phyloP scores from a whole-genome alignment of 2,797 vertebrate species.

The Parotocinclus haroldoi region DNA sequence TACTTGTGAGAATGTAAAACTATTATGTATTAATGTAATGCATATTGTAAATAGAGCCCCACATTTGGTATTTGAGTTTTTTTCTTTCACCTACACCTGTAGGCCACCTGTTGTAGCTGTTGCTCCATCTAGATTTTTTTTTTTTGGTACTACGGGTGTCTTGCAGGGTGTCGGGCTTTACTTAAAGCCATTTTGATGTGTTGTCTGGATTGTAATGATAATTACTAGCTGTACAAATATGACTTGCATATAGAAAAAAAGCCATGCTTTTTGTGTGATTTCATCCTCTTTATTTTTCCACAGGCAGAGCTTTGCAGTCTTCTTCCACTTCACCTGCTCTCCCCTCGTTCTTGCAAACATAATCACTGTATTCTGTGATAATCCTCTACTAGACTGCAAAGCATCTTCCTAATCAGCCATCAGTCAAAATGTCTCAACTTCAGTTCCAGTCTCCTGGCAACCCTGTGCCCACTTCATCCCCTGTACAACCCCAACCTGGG shows the following conservation, averaged over 20 bases:
- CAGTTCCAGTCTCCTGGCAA: constrained; percentile 85
- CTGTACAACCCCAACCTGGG: constrained; percentile 76
- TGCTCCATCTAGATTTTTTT: too few relatives aligned
- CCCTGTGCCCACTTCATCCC: constrained; percentile 75
- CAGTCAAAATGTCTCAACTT: constrained; percentile 88
- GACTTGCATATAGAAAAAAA: too few relatives aligned
- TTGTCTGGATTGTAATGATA: not conserved
- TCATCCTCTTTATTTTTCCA: constrained; percentile 40
- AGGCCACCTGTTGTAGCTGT: too few relatives aligned
- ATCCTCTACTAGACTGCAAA: constrained; percentile 58
- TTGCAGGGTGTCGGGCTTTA: too few relatives aligned
- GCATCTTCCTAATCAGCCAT: constrained; percentile 43
- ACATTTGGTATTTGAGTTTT: too few relatives aligned
- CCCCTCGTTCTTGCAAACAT: not conserved
- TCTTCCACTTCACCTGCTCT: constrained; percentile 53
- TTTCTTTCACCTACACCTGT: too few relatives aligned
- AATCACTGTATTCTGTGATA: constrained; percentile 54
- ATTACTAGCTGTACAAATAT: too few relatives aligned
- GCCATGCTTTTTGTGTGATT: not conserved
- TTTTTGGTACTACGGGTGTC: too few relatives aligned
- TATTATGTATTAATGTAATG: too few relatives aligned
- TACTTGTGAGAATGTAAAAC: too few relatives aligned
- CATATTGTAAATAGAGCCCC: too few relatives aligned
- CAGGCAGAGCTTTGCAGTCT: constrained; percentile 76
- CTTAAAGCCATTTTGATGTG: too few relatives aligned